Conservation (phyloP, 2,888 invertebrate species). For the Cantharis nigra region DNA sequence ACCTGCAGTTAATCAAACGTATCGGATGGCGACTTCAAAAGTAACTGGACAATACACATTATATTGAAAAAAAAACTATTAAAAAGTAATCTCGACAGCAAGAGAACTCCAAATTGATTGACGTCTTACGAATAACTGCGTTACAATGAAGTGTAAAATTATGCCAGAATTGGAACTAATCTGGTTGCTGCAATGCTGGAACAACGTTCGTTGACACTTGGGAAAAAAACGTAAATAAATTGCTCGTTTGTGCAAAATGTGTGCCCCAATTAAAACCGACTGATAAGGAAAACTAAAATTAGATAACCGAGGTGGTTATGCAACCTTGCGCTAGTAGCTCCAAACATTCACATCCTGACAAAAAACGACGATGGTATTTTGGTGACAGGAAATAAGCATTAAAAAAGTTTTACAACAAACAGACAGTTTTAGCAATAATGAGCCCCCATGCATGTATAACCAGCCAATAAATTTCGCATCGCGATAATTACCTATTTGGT, state of each 20-base stretch:
- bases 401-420: neutral
- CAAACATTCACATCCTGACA: neutral
- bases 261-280: neutral
- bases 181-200: neutral
- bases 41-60: neutral
- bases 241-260: neutral
- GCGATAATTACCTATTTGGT: neutral
- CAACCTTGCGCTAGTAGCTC: neutral
- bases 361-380: neutral
- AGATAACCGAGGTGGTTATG: neutral
- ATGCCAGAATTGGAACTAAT: neutral
- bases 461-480: neutral
- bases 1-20: neutral
- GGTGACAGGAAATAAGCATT: constrained; percentile 8
- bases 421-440: neutral
- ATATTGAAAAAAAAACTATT: neutral
- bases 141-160: neutral
- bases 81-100: neutral
- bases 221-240: neutral
- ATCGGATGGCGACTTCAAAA: neutral
- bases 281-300: neutral
- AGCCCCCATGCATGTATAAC: neutral
- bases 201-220: neutral
- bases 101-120: neutral
- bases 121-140: neutral